A percentile compares a stretch with the other conserved stretches of the same genome.
These are phyloP conservation scores for Pangasius mekongensis DNA, from an alignment of 2,797 vertebrate genomes.

Conservation along the genomic window DNA sequence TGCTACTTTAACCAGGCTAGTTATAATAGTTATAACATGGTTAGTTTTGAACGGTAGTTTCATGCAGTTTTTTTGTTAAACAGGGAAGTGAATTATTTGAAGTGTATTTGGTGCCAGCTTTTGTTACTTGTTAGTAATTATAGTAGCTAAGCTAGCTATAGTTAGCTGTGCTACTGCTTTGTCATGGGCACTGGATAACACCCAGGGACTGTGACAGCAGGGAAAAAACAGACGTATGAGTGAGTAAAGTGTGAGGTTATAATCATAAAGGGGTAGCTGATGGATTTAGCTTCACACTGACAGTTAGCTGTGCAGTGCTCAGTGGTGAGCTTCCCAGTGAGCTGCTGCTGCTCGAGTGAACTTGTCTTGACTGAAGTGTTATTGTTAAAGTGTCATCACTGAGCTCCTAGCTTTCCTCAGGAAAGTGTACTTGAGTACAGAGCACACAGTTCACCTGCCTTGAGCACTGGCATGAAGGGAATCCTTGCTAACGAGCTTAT, in stretches of 20 bases:
- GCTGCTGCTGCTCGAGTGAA: neutral
- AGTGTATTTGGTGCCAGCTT: neutral
- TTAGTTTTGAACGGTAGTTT: neutral
- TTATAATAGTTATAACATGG: neutral
- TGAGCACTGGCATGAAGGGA: slow-evolving; percentile 26
- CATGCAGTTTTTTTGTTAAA: neutral
- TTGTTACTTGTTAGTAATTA: neutral
- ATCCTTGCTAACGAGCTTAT: slow-evolving; percentile 66
- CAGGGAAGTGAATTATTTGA: neutral
- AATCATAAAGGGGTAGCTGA: neutral
- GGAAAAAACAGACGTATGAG: slow-evolving; percentile 10
- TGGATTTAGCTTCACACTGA: neutral
- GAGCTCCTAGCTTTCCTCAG: neutral
- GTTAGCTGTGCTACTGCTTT: slow-evolving; percentile 61
- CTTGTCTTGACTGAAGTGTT: neutral
- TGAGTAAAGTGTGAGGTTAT: neutral
- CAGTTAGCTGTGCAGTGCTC: neutral
- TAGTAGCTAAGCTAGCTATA: neutral
- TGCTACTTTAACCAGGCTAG: neutral
- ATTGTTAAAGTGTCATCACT: neutral
- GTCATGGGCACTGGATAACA: slow-evolving; percentile 64
- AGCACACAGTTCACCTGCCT: neutral
- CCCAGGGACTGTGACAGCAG: slow-evolving; percentile 44
- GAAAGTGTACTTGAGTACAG: neutral
- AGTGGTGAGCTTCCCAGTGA: neutral